phyloP scores from a whole-genome alignment of 1,140 invertebrate genomes.

The Megathymus violae region DNA sequence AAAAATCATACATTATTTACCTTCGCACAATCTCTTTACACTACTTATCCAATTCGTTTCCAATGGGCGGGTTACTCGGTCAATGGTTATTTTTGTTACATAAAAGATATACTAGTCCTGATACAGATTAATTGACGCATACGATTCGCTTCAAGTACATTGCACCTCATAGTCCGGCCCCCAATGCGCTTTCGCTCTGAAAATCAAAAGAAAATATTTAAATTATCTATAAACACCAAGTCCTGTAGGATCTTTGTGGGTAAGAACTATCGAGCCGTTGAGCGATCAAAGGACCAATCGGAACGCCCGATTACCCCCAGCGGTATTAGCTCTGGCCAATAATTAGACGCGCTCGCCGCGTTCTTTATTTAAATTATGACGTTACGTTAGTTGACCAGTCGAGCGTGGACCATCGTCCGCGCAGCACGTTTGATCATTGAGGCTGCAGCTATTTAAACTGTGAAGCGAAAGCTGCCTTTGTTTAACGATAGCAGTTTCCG shows the following conservation, averaged over 20 bases:
- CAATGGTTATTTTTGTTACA: too few relatives aligned
- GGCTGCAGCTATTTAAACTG: constrained; percentile 39
- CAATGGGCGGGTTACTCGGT: too few relatives aligned
- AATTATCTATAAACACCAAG: constrained; percentile 12
- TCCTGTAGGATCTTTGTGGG: constrained; percentile 17
- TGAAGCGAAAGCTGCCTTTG: constrained; percentile 35
- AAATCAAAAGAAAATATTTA: constrained; percentile 17
- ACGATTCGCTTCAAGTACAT: constrained; percentile 10
- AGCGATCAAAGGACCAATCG: constrained; percentile 45
- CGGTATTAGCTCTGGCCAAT: constrained; percentile 48
- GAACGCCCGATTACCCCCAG: constrained; percentile 11
- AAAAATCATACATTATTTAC: too few relatives aligned
- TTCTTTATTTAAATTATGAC: constrained; percentile 54
- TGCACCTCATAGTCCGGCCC: constrained; percentile 16
- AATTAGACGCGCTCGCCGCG: constrained; percentile 47
- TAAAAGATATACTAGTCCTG: too few relatives aligned
- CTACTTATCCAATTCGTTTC: too few relatives aligned
- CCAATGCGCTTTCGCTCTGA: constrained; percentile 21
- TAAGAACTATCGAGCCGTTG: constrained; percentile 19
- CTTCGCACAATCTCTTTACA: too few relatives aligned
- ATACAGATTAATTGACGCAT: constrained; percentile 3
- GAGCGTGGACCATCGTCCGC: constrained; percentile 43
- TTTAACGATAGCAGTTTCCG: constrained; percentile 43
- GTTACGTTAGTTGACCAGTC: constrained; percentile 48
- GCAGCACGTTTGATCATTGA: constrained; percentile 49